Conservation (phyloP, 2,797 vertebrate species). For the Tympanoctomys barrerae region DNA sequence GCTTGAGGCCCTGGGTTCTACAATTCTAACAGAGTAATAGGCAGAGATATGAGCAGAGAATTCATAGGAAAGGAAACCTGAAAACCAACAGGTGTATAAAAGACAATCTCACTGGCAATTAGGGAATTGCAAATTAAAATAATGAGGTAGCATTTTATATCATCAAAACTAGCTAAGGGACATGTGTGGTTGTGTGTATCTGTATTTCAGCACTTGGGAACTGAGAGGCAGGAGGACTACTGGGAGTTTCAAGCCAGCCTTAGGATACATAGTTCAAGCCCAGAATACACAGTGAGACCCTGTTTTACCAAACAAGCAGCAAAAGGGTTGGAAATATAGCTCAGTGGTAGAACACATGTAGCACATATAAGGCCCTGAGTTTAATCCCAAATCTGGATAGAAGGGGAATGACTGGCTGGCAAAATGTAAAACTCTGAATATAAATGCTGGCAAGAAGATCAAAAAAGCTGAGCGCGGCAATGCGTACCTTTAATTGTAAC, state of each 20-base stretch:
- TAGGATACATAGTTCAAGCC: background rate
- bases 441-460: background rate
- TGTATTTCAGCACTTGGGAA: background rate
- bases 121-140: background rate
- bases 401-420: background rate
- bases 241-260: background rate
- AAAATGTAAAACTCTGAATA: constrained; percentile 29
- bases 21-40: background rate
- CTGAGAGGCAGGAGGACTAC: background rate
- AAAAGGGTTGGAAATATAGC: background rate
- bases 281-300: background rate
- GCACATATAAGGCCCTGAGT: background rate
- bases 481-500: background rate
- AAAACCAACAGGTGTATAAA: background rate
- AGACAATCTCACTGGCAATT: background rate
- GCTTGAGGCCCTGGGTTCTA: background rate
- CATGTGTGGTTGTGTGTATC: background rate
- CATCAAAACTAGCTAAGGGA: background rate
- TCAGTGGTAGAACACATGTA: background rate
- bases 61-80: background rate
- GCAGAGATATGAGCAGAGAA: background rate
- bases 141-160: background rate
- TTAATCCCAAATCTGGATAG: background rate
- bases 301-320: background rate
- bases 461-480: background rate